Evolutionary conservation across 2,797 vertebrate genomes (phyloP), one percentile per base, ranked within the genome.

Genomic region (Rhincodon typus): DNA sequence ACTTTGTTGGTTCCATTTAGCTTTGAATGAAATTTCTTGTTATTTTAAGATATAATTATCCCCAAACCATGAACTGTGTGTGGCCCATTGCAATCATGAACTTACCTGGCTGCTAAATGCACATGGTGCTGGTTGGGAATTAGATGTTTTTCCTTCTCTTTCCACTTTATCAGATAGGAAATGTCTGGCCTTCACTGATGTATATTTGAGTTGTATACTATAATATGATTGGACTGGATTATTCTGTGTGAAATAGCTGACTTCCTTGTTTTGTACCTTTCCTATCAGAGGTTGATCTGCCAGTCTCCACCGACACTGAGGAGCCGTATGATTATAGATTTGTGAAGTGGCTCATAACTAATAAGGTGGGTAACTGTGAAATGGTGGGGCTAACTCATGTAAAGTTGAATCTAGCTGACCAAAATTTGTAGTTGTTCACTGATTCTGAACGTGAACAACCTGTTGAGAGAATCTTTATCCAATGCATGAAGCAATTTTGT

Each of bases 301-400:
- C 97, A 96, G 96, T 97, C 96, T 90, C 97, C 96, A 0, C 96
- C 96, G 96, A 97, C 38, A 96, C 97, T 0, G 97, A 96, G 0
- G 97, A 98, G 96, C 97, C 98, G 12, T 98, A 97, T 0, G 99
- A 99, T 97, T 97, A 97, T 94, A 97, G 97, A 97, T 99, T 99
- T 96, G 97, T 97, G 7, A 99, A 98, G 97, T 99, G 99, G 99
- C 98, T 99, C 95, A 97, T 98, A 46, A 99, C 98, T 97, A 98
- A 98, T 96, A 99, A 99, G 98, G 99, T 99, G 97, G 96, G 67
- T 46, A 69, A 21, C n/a, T 69, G 7, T 84, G 82, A 84, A 46
- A 84, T 84, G 17, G 10, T 46, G 42, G 21, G 1, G 42, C 42
- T 84, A 46, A 84, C 38, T 42, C 57, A 21, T 84, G 17, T 91